Conservation (phyloP, 2,113 vertebrate genomes). For the Prinia subflava region DNA sequence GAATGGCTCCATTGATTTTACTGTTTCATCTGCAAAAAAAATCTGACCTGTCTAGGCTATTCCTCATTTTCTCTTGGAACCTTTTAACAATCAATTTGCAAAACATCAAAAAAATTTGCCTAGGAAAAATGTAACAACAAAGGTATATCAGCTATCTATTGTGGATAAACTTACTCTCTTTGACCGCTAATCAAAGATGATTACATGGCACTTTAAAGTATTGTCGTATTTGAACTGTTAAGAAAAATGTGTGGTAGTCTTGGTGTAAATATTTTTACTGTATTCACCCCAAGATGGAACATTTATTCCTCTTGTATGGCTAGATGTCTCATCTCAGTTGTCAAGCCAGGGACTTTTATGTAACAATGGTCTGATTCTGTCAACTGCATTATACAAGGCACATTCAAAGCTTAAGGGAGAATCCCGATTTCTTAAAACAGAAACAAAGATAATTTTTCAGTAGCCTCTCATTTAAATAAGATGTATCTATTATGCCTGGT, state of each 20-base stretch:
- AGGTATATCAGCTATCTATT: neutral
- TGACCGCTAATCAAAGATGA: neutral
- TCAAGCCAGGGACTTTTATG: neutral
- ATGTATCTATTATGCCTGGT: neutral
- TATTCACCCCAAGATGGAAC: neutral
- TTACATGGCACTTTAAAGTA: neutral
- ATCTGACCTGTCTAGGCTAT: neutral
- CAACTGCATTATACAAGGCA: neutral
- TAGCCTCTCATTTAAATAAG: neutral
- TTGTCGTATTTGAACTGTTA: neutral
- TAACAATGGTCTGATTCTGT: constrained; percentile 29
- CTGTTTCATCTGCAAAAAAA: neutral
- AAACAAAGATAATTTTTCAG: neutral
- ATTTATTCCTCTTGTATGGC: neutral
- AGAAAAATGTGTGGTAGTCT: neutral
- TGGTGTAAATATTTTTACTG: neutral
- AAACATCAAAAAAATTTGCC: neutral
- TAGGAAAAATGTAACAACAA: neutral
- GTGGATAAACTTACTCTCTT: neutral
- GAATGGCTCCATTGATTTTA: neutral
- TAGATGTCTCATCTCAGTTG: neutral
- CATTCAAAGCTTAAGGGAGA: neutral
- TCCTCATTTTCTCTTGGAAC: neutral
- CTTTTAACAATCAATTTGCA: neutral
- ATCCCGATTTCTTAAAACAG: neutral